Conservation (phyloP, 1,140 invertebrate genomes). For the Globodera rostochiensis region DNA sequence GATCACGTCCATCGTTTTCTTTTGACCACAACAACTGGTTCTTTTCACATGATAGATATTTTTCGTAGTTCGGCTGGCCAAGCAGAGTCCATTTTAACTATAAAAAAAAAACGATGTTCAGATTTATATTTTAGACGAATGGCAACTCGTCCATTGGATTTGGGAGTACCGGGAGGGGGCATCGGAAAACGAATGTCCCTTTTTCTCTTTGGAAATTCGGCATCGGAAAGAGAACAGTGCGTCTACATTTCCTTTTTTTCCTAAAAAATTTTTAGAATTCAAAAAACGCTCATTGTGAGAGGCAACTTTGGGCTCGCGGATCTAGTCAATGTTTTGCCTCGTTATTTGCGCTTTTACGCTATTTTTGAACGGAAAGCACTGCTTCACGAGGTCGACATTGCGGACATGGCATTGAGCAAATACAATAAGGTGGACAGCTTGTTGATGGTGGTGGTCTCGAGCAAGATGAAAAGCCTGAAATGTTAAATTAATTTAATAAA, state of each 20-base stretch:
- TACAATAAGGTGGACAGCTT: background rate
- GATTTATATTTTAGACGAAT: background rate
- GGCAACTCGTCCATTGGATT: slow-evolving; percentile 37
- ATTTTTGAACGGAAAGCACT: slow-evolving; percentile 23
- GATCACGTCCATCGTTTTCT: slow-evolving; percentile 44
- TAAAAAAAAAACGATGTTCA: no score
- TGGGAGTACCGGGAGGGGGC: slow-evolving; percentile 24
- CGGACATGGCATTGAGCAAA: slow-evolving; percentile 20
- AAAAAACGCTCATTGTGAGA: slow-evolving; percentile 21
- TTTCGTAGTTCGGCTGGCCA: slow-evolving; percentile 31
- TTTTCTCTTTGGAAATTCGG: slow-evolving; percentile 32
- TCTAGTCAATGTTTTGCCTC: slow-evolving; percentile 20
- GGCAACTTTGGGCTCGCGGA: slow-evolving; percentile 12
- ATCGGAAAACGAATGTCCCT: slow-evolving; percentile 35
- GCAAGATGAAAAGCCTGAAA: background rate
- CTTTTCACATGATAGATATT: slow-evolving; percentile 41
- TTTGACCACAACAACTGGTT: slow-evolving; percentile 40
- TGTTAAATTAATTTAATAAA: background rate
- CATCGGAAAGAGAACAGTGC: slow-evolving; percentile 28
- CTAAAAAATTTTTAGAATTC: slow-evolving; percentile 16
- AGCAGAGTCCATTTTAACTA: slow-evolving; percentile 8
- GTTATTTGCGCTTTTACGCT: slow-evolving; percentile 20
- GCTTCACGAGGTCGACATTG: slow-evolving; percentile 19
- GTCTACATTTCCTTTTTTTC: background rate
- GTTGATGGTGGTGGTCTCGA: no score